phyloP scores from a whole-genome alignment of 1,140 invertebrate genomes.

The Drosophila sturtevanti region DNA sequence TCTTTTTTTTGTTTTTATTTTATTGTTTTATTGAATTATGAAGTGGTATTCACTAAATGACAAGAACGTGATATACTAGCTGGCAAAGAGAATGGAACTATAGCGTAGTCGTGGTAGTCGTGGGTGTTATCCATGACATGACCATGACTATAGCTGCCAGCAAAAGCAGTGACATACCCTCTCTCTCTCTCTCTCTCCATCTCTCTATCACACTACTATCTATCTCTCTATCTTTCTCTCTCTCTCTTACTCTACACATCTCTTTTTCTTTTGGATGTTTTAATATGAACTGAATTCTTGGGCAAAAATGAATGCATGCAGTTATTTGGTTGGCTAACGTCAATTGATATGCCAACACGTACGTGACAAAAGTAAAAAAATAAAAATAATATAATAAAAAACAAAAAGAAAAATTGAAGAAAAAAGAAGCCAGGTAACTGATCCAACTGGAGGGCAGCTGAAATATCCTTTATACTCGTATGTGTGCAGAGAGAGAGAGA shows the following conservation, averaged over 20 bases:
- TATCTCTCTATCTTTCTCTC: background rate
- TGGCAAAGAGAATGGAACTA: conserved; percentile 20
- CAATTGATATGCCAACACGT: conserved; percentile 60
- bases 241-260: background rate
- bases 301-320: conserved; percentile 55
- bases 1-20: conserved; percentile 50
- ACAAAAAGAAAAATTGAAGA: background rate
- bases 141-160: conserved; percentile 17
- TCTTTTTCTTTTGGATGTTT: conserved; percentile 20
- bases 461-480: conserved; percentile 27
- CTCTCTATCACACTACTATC: conserved; percentile 2
- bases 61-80: conserved; percentile 68
- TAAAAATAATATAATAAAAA: too few relatives aligned
- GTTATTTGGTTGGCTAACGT: conserved; percentile 41
- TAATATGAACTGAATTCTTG: conserved; percentile 52
- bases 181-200: background rate
- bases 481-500: too few relatives aligned
- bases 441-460: background rate
- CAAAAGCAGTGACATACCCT: background rate
- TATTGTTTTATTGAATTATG: conserved; percentile 82
- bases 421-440: conserved; percentile 26
- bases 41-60: conserved; percentile 75
- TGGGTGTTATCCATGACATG: conserved; percentile 11
- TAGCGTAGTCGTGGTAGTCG: background rate
- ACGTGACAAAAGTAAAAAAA: conserved; percentile 20